phyloP scores from a whole-genome alignment of 1,140 invertebrate species.

The Sycobia sp. region DNA sequence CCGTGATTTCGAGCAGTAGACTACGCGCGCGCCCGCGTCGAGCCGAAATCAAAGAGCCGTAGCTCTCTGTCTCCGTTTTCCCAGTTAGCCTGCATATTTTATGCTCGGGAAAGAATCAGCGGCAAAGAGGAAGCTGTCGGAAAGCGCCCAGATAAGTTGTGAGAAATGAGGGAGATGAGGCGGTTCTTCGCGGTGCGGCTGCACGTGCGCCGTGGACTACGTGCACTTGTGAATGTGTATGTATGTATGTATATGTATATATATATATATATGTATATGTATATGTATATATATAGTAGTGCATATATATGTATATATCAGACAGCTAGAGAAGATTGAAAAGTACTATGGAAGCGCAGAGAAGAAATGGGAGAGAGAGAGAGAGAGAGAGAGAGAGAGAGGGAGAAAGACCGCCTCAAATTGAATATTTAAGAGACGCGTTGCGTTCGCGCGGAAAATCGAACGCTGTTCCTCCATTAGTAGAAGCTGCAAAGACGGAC shows the following conservation, averaged over 20 bases:
- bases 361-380: constrained; percentile 30
- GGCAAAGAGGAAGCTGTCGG: constrained; percentile 20
- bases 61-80: not conserved
- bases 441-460: constrained; percentile 50
- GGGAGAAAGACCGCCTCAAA: constrained; percentile 34
- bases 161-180: constrained; percentile 29
- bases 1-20: too few relatives aligned
- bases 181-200: not conserved
- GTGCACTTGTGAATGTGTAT: constrained; percentile 6
- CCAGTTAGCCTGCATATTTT: constrained; percentile 27
- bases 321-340: constrained; percentile 2
- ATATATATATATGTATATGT: too few relatives aligned
- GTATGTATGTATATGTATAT: not conserved
- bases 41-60: constrained; percentile 11
- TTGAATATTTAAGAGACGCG: constrained; percentile 55
- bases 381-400: constrained; percentile 1
- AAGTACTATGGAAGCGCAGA: not conserved
- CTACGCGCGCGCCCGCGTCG: too few relatives aligned
- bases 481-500: constrained; percentile 2
- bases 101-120: constrained; percentile 14
- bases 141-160: constrained; percentile 25
- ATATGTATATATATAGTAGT: too few relatives aligned
- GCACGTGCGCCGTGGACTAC: not conserved
- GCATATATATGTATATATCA: too few relatives aligned
- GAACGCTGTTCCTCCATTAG: constrained; percentile 55